Evolutionary conservation across 2,797 vertebrate genomes (phyloP).

Genomic region (Gymnodraco acuticeps): DNA sequence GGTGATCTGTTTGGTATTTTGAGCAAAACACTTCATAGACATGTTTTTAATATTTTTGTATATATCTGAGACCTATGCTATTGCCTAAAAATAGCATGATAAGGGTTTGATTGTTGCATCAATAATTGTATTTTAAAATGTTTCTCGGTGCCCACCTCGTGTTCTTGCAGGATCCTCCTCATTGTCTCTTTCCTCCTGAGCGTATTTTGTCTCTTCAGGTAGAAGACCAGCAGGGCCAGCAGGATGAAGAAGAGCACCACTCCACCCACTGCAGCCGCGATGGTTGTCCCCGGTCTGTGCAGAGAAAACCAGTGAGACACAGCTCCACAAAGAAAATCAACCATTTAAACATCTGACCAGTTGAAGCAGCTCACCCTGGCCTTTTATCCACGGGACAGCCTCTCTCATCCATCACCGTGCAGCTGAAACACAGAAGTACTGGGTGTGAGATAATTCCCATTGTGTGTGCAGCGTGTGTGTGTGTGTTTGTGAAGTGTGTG

Average conservation of each 20-base stretch:
- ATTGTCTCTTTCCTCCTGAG: conserved; percentile 91
- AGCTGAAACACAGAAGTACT: conserved; percentile 80
- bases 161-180: conserved; percentile 92
- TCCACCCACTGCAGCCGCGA: conserved; percentile 91
- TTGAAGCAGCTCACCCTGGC: conserved; percentile 84
- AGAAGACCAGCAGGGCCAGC: conserved; percentile 85
- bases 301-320: conserved; percentile 10
- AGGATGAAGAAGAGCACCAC: conserved; percentile 89
- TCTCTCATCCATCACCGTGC: conserved; percentile 88
- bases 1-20: no score
- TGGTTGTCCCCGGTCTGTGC: conserved; percentile 90
- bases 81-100: no score
- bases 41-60: no score
- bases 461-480: not conserved
- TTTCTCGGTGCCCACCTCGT: conserved; percentile 85
- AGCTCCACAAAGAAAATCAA: not conserved
- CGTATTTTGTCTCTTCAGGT: conserved; percentile 89
- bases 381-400: conserved; percentile 92
- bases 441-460: conserved; percentile 1
- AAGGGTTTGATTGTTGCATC: no score
- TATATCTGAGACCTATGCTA: no score
- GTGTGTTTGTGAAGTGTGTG: not conserved
- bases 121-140: not conserved
- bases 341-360: not conserved
- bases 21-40: no score